Conservation (phyloP, 2,888 invertebrate species). For the Chrysolina oricalcia region DNA sequence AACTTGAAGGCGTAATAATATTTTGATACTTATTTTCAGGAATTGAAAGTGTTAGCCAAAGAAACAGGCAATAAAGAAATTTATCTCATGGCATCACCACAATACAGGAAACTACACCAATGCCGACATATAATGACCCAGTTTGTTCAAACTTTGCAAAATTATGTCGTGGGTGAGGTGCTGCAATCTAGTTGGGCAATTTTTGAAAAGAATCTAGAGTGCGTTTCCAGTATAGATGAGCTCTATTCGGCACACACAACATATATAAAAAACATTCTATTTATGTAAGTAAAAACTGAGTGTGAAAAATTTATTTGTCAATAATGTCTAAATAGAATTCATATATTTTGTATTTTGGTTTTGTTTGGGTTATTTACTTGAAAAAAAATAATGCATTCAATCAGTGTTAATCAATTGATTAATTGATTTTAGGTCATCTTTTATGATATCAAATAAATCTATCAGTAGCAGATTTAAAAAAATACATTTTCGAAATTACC, state of each 20-base stretch:
- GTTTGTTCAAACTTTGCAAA: conserved; percentile 83
- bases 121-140: conserved; percentile 85
- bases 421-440: too few relatives aligned
- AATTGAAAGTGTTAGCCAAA: conserved; percentile 74
- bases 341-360: too few relatives aligned
- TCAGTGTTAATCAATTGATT: too few relatives aligned
- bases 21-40: conserved; percentile 68
- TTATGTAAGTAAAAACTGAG: conserved; percentile 71
- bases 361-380: too few relatives aligned
- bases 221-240: conserved; percentile 81
- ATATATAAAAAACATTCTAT: conserved; percentile 84
- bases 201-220: conserved; percentile 80
- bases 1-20: too few relatives aligned
- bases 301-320: too few relatives aligned
- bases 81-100: conserved; percentile 76
- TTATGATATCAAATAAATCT: too few relatives aligned
- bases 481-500: too few relatives aligned
- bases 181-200: conserved; percentile 84
- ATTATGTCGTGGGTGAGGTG: conserved; percentile 85
- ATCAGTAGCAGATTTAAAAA: too few relatives aligned
- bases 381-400: too few relatives aligned
- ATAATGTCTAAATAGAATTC: not conserved
- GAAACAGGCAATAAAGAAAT: conserved; percentile 66
- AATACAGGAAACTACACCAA: conserved; percentile 82
- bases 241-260: conserved; percentile 82